These are phyloP conservation scores for Epinephelus coioides DNA, from an alignment of 2,797 vertebrate species.

Conservation along the genomic window DNA sequence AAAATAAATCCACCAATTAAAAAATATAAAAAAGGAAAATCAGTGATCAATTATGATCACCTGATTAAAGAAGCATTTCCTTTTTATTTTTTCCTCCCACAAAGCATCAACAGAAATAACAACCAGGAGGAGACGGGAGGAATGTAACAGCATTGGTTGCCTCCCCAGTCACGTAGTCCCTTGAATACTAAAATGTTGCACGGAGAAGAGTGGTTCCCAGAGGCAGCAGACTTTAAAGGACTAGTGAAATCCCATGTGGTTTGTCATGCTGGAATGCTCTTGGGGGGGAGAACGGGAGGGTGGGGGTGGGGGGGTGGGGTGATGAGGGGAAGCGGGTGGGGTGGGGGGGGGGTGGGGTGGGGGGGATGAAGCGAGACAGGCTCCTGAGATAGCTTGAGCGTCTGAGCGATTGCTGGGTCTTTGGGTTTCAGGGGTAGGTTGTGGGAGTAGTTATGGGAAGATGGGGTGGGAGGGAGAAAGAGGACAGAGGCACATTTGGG, in stretches of 20 bases:
- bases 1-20: background rate
- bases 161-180: conserved; percentile 85
- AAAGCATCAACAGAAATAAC: conserved; percentile 68
- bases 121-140: conserved; percentile 65
- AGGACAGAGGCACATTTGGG: conserved; percentile 68
- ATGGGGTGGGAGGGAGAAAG: conserved; percentile 29
- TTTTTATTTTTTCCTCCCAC: conserved; percentile 35
- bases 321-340: conserved; percentile 24
- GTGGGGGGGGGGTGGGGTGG: background rate
- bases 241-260: conserved; percentile 86
- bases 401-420: conserved; percentile 80
- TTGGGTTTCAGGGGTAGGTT: conserved; percentile 63
- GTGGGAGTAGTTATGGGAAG: conserved; percentile 40
- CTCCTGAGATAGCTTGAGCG: conserved; percentile 81
- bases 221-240: conserved; percentile 87
- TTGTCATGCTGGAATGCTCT: conserved; percentile 86
- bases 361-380: conserved; percentile 71
- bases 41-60: conserved; percentile 74
- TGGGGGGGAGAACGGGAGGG: conserved; percentile 26
- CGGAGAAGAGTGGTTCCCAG: conserved; percentile 84
- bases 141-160: conserved; percentile 76
- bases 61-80: conserved; percentile 39
- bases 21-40: conserved; percentile 31
- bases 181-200: conserved; percentile 86
- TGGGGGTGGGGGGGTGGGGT: conserved; percentile 21